Evolutionary conservation across 2,888 invertebrate species (phyloP), one percentile per base, ranked within the genome.

Genomic region (Sarcophaga variegata): DNA sequence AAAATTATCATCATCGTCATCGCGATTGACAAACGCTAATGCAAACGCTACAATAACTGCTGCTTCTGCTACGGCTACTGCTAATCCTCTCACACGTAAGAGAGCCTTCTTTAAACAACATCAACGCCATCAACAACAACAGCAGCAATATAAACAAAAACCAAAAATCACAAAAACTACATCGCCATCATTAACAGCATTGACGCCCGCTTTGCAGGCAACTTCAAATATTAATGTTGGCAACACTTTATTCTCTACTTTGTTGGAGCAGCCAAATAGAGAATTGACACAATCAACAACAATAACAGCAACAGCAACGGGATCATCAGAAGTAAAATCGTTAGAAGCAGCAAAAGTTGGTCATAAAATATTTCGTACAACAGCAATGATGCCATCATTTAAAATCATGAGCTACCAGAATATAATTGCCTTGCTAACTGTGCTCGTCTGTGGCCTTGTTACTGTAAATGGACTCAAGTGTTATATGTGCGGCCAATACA

Each of bases 401-500:
- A 80, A 83, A 79, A 88, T 88, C 88, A 87, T 89, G 88, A 89
- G 89, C 83, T 89, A 89, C 80, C 89, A 88, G 81, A 89, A 89
- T 81, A 74, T 90, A 72, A 81, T 91, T 79, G 88, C 89, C 79
- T 71, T 91, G 89, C 72, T 93, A 81, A 89, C 90, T 86, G 89
- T 92, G 69, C 89, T 91, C 81, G 67, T 92, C 54, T 90, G 91
- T 90, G 90, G 91, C 88, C 86, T 93, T 86, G 90, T 90, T 78
- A 86, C 90, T 75, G 92, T 91, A 88, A 91, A 92, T 85, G 93
- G 93, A 64, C 92, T 93, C 79, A 93, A 95, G 92, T 97, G 97
- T 93, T 96, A 96, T 94, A 95, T 96, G 93, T 97, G 97, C 90
- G 97, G 97, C 70, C 96, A 96, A 94, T 97, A 97, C 94, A 97